Evolutionary conservation across 2,797 vertebrate species (phyloP).

Genomic region (Salarias fasciatus): DNA sequence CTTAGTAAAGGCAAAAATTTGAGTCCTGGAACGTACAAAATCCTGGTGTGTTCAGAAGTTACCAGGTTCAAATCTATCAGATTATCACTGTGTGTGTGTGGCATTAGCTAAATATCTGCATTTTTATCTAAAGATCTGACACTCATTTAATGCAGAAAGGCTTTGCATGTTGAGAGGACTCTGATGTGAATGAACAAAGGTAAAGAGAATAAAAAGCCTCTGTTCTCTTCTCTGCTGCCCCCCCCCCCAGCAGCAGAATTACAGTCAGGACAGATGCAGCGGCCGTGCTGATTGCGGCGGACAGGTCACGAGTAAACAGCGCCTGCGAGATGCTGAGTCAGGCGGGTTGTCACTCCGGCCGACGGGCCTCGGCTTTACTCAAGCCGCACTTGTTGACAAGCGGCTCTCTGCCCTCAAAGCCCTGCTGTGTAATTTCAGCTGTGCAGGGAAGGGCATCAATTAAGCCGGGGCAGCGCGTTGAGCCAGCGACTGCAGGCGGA

Average conservation of each 20-base stretch:
- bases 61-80: too few relatives aligned
- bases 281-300: constrained; percentile 73
- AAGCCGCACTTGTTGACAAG: constrained; percentile 74
- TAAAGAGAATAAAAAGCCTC: not conserved
- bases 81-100: too few relatives aligned
- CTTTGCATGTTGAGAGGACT: too few relatives aligned
- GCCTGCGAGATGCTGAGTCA: constrained; percentile 74
- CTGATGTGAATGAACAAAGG: too few relatives aligned
- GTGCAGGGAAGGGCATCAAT: constrained; percentile 65
- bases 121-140: too few relatives aligned
- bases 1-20: too few relatives aligned
- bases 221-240: not conserved
- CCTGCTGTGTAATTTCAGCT: constrained; percentile 61
- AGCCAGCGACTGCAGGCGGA: constrained; percentile 31
- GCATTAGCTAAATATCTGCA: too few relatives aligned
- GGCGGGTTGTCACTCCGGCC: constrained; percentile 68
- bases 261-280: constrained; percentile 43
- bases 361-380: constrained; percentile 65
- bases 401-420: constrained; percentile 57
- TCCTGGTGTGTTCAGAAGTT: too few relatives aligned
- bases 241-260: constrained; percentile 28
- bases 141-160: too few relatives aligned
- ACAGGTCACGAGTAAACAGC: constrained; percentile 76
- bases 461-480: constrained; percentile 29
- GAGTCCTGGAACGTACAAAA: too few relatives aligned